phyloP scores from a whole-genome alignment of 2,797 vertebrate species.

The Tokudaia tokunoshimensis region DNA sequence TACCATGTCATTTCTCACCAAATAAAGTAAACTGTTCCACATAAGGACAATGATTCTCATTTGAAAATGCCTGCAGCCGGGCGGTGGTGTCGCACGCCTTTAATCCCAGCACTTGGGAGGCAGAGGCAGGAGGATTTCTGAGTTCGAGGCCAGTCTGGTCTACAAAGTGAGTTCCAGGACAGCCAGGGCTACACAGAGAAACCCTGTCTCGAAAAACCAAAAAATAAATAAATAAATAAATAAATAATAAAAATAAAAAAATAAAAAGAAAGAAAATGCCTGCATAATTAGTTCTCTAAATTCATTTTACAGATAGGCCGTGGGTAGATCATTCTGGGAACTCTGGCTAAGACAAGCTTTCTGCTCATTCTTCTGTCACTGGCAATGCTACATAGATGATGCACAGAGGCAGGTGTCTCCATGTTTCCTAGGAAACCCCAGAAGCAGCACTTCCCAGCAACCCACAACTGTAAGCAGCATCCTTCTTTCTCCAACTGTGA shows the following conservation, averaged over 20 bases:
- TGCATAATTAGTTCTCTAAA: constrained; percentile 16
- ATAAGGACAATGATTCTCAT: not conserved
- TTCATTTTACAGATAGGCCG: not conserved
- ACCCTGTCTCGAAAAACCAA: too few species aligned
- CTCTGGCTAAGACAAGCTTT: constrained; percentile 72
- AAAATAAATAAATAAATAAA: too few species aligned
- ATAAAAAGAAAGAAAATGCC: too few species aligned
- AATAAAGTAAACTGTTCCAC: not conserved
- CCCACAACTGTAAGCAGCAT: constrained; percentile 53
- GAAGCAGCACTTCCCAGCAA: constrained; percentile 72
- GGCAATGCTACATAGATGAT: not conserved
- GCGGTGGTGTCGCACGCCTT: too few species aligned
- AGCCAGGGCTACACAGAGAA: too few species aligned
- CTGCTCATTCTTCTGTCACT: constrained; percentile 41
- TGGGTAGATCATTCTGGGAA: constrained; percentile 6
- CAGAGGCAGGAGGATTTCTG: too few species aligned
- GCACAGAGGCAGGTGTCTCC: constrained; percentile 70
- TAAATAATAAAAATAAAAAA: too few species aligned
- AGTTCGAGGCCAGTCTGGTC: too few species aligned
- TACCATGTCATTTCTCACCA: not conserved
- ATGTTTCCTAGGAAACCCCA: constrained; percentile 66
- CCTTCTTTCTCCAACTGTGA: constrained; percentile 56
- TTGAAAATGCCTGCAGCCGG: not conserved
- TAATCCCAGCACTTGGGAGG: too few species aligned
- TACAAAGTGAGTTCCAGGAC: too few species aligned